A percentile compares a stretch with the other conserved stretches of the same genome.
phyloP scores from a whole-genome alignment of 1,140 invertebrate genomes.

The Megalonaias nervosa region DNA sequence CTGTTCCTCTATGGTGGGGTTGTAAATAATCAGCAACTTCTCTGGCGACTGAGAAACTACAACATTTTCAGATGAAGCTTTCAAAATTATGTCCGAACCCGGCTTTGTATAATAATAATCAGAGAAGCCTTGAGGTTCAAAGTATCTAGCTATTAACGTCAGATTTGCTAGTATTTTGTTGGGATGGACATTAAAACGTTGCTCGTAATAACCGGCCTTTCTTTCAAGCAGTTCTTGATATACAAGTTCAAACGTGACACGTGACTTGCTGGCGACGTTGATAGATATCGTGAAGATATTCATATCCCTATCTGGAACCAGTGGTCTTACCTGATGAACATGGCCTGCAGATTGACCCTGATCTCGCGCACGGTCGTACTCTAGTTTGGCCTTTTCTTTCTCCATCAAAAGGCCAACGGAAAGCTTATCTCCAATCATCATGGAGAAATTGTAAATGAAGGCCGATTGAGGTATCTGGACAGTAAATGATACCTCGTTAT shows the following conservation, averaged over 20 bases:
- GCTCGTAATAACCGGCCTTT: slow-evolving; percentile 5
- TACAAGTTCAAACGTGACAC: slow-evolving; percentile 2
- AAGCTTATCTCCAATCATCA: background rate
- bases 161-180: slow-evolving; percentile 4
- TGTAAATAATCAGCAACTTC: slow-evolving; percentile 1
- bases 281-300: slow-evolving; percentile 6
- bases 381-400: background rate
- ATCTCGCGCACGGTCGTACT: slow-evolving; percentile 2
- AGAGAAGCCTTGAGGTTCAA: slow-evolving; percentile 10
- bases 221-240: slow-evolving; percentile 10
- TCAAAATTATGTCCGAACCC: background rate
- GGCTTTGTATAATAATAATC: slow-evolving; percentile 3
- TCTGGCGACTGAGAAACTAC: background rate
- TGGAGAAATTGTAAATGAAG: slow-evolving; percentile 7
- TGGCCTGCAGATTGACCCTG: background rate
- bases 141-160: background rate
- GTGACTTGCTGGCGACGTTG: background rate
- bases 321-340: background rate
- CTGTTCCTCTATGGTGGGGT: slow-evolving; percentile 1
- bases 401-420: background rate
- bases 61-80: background rate
- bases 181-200: slow-evolving; percentile 9
- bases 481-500: background rate
- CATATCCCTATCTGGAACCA: background rate
- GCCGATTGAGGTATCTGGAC: slow-evolving; percentile 13